These are phyloP conservation scores for Strigamia transsilvanica DNA, from an alignment of 2,888 invertebrate species.

Conservation along the genomic window DNA sequence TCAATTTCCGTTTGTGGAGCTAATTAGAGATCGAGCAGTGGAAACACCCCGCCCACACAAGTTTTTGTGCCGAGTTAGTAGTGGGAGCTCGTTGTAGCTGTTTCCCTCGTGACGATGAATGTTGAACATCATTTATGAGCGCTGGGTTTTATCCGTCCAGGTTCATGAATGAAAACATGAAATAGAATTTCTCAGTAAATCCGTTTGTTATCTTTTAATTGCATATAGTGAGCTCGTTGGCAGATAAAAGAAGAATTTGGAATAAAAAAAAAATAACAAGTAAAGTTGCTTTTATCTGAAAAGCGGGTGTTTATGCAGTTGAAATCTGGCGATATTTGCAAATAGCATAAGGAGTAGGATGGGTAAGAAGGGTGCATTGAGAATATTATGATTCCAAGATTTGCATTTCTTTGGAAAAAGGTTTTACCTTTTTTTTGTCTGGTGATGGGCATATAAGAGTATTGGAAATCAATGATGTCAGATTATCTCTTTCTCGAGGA, in stretches of 20 bases:
- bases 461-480: conserved; percentile 52
- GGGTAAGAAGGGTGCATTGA: not conserved
- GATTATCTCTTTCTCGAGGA: conserved; percentile 36
- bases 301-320: not conserved
- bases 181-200: conserved; percentile 25
- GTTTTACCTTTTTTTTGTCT: not conserved
- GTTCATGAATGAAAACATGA: conserved; percentile 26
- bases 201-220: conserved; percentile 30
- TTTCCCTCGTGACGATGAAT: conserved; percentile 26
- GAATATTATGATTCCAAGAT: conserved; percentile 13
- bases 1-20: conserved; percentile 30
- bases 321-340: not conserved
- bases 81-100: conserved; percentile 26
- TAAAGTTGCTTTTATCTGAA: not conserved
- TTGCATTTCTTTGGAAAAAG: conserved; percentile 7
- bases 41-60: conserved; percentile 26
- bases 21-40: conserved; percentile 26
- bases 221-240: conserved; percentile 5
- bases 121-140: conserved; percentile 30
- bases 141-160: conserved; percentile 12
- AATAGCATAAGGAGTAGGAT: not conserved
- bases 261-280: not conserved
- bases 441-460: conserved; percentile 32
- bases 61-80: conserved; percentile 30
- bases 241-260: not conserved